These are phyloP conservation scores for Aleiodes sp. DNA, from an alignment of 1,140 invertebrate species.

Conservation along the genomic window DNA sequence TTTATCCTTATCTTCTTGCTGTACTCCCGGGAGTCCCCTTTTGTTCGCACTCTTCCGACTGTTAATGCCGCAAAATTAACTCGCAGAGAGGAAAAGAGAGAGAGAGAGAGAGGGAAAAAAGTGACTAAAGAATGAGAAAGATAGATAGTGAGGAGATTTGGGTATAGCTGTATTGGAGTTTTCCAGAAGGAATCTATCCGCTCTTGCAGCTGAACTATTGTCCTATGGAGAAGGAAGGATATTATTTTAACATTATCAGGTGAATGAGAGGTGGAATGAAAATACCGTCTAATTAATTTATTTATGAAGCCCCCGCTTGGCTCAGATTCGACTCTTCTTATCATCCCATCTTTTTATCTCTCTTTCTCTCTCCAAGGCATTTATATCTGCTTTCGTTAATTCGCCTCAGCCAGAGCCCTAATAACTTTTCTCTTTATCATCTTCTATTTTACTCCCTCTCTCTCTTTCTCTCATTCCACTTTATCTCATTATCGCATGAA, in stretches of 20 bases:
- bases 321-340: slow-evolving; percentile 8
- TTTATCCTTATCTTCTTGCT: slow-evolving; percentile 57
- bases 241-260: slow-evolving; percentile 65
- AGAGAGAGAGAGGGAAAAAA: background rate
- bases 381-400: too few relatives aligned
- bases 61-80: slow-evolving; percentile 66
- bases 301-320: slow-evolving; percentile 48
- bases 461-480: background rate
- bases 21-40: slow-evolving; percentile 54
- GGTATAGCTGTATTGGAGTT: slow-evolving; percentile 1
- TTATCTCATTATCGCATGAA: slow-evolving; percentile 37
- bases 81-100: slow-evolving; percentile 37
- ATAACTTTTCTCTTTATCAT: slow-evolving; percentile 56
- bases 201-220: slow-evolving; percentile 42
- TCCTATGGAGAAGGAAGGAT: slow-evolving; percentile 42
- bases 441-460: background rate
- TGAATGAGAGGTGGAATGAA: background rate
- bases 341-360: slow-evolving; percentile 27
- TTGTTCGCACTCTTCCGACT: slow-evolving; percentile 66
- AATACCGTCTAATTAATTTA: slow-evolving; percentile 60
- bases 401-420: too few relatives aligned
- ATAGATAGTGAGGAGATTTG: too few relatives aligned
- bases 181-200: background rate
- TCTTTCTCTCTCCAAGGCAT: background rate
- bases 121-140: too few relatives aligned